Conservation (phyloP, 2,888 invertebrate species). For the Leistus spinibarbis region DNA sequence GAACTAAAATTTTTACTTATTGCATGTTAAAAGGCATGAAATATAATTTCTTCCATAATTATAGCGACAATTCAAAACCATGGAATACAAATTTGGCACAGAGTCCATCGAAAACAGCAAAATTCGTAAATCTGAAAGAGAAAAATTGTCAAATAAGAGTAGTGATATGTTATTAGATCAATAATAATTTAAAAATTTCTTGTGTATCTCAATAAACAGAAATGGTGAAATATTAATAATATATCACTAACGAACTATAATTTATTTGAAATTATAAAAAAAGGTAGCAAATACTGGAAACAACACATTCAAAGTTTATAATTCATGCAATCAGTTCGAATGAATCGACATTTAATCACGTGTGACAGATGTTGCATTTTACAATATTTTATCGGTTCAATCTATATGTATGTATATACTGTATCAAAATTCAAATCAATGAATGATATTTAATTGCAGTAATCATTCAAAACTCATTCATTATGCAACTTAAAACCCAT, state of each 20-base stretch:
- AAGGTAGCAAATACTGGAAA: background rate
- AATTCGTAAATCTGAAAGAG: too few relatives aligned
- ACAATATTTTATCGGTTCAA: conserved; percentile 4
- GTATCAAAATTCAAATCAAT: background rate
- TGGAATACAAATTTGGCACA: too few relatives aligned
- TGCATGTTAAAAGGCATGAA: background rate
- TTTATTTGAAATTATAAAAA: background rate
- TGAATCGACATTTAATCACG: conserved; percentile 19
- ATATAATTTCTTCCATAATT: too few relatives aligned
- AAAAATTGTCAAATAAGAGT: too few relatives aligned
- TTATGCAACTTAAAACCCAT: background rate
- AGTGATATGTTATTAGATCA: too few relatives aligned
- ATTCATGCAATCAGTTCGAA: conserved; percentile 14
- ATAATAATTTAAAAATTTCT: too few relatives aligned
- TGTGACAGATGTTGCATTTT: conserved; percentile 18
- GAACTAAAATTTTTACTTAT: background rate
- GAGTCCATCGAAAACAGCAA: too few relatives aligned
- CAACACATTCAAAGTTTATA: background rate
- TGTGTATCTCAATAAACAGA: too few relatives aligned
- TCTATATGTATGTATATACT: background rate
- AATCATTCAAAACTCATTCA: background rate
- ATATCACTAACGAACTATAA: background rate
- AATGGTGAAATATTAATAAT: background rate
- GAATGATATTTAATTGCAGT: conserved; percentile 10
- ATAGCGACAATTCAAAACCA: too few relatives aligned